Conservation (phyloP, 2,888 invertebrate species). For the Gandaritis pyraliata region DNA sequence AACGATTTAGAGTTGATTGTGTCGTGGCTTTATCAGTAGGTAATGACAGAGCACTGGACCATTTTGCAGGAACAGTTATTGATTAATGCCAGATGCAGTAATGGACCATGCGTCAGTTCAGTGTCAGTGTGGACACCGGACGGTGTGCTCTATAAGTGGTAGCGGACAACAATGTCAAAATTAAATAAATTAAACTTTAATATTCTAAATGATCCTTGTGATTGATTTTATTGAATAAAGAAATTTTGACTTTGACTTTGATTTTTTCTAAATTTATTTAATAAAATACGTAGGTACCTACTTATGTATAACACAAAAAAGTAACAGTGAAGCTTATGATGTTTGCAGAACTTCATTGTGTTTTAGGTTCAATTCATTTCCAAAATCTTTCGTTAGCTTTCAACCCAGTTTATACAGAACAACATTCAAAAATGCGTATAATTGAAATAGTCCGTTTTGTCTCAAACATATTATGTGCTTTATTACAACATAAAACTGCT, state of each 20-base stretch:
- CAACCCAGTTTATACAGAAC: too few relatives aligned
- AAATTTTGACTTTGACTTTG: too few relatives aligned
- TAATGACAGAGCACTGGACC: slow-evolving; percentile 45
- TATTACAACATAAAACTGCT: neutral
- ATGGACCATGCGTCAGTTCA: slow-evolving; percentile 59
- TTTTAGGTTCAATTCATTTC: too few relatives aligned
- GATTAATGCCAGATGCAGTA: slow-evolving; percentile 68
- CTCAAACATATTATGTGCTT: neutral
- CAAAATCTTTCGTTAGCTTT: too few relatives aligned
- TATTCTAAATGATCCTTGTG: too few relatives aligned
- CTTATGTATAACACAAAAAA: too few relatives aligned
- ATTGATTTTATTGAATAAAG: too few relatives aligned
- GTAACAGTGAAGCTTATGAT: too few relatives aligned
- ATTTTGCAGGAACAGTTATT: slow-evolving; percentile 56
- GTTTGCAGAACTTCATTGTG: too few relatives aligned
- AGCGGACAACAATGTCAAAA: slow-evolving; percentile 3
- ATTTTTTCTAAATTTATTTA: too few relatives aligned
- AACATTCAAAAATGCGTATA: too few relatives aligned
- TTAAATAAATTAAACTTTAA: neutral
- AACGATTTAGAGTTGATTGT: slow-evolving; percentile 21
- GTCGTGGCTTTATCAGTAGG: slow-evolving; percentile 43
- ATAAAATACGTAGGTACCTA: too few relatives aligned
- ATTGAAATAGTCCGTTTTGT: neutral
- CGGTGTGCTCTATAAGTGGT: slow-evolving; percentile 4
- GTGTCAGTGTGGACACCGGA: neutral